A percentile compares a stretch with the other conserved stretches of the same genome.
Conservation (phyloP, 2,113 vertebrate species). For the Elachura formosa region DNA sequence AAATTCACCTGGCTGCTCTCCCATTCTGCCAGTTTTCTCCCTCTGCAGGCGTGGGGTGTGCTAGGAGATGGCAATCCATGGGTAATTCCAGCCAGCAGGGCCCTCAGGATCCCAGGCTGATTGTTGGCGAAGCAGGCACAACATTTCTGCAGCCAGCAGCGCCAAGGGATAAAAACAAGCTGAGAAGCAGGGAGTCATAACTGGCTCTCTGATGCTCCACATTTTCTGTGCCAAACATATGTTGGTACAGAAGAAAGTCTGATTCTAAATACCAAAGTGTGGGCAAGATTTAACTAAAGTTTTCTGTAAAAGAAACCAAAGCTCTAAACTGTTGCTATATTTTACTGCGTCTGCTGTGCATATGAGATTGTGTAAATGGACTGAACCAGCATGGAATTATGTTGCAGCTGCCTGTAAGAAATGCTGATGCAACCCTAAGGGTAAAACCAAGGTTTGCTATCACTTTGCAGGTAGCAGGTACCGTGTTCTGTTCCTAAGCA, state of each 20-base stretch:
- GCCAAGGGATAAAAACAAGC: slow-evolving; percentile 27
- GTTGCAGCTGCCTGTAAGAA: not conserved
- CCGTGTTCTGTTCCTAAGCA: not conserved
- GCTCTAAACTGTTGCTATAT: slow-evolving; percentile 32
- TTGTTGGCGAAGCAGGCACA: slow-evolving; percentile 22
- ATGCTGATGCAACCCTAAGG: not conserved
- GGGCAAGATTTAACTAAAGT: slow-evolving; percentile 45
- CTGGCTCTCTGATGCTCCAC: slow-evolving; percentile 32
- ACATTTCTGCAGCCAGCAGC: slow-evolving; percentile 16
- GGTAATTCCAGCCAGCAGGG: not conserved
- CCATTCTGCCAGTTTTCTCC: not conserved
- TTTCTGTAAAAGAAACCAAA: slow-evolving; percentile 37
- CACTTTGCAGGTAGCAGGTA: not conserved
- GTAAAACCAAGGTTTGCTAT: not conserved
- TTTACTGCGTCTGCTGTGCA: not conserved
- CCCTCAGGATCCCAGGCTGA: not conserved
- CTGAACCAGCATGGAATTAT: not conserved
- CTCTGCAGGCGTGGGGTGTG: not conserved
- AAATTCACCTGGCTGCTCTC: slow-evolving; percentile 25
- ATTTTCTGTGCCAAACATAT: slow-evolving; percentile 54
- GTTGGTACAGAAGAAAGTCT: slow-evolving; percentile 38
- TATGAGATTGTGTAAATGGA: not conserved
- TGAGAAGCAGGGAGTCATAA: slow-evolving; percentile 51
- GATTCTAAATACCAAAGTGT: slow-evolving; percentile 57
- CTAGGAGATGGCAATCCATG: not conserved